A percentile compares a stretch with the other conserved stretches of the same genome.
Evolutionary conservation across 1,140 invertebrate genomes (phyloP).

Genomic region (Papilio glaucus): DNA sequence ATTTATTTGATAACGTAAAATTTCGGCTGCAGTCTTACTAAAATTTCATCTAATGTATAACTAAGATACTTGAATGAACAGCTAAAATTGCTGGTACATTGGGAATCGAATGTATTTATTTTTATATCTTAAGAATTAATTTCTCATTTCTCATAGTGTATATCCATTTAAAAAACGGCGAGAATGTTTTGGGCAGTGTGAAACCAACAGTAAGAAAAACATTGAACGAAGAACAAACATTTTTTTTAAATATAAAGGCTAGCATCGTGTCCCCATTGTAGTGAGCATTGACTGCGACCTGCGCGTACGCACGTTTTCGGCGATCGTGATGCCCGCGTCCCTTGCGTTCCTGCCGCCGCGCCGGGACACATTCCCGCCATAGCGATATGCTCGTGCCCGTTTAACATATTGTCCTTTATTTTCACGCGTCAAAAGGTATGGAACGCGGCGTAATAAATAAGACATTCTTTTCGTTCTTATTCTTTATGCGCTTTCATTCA

Average conservation of each 20-base stretch:
- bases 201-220: no score
- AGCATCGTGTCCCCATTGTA: conserved; percentile 42
- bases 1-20: neutral
- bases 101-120: no score
- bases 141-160: no score
- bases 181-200: no score
- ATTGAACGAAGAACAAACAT: conserved; percentile 8
- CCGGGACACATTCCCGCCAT: conserved; percentile 60
- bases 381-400: conserved; percentile 63
- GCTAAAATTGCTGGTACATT: no score
- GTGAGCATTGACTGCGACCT: conserved; percentile 47
- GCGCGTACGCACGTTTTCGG: conserved; percentile 65
- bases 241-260: neutral
- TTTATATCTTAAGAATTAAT: no score
- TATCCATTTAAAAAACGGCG: no score
- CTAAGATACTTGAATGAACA: no score
- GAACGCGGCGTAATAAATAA: conserved; percentile 35
- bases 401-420: conserved; percentile 58
- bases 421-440: conserved; percentile 48
- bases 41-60: no score
- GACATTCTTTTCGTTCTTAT: conserved; percentile 28
- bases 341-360: conserved; percentile 50
- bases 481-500: conserved; percentile 33
- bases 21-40: no score
- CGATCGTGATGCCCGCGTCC: conserved; percentile 54